Evolutionary conservation across 1,140 invertebrate genomes (phyloP).

Genomic region (Bombus superbus): DNA sequence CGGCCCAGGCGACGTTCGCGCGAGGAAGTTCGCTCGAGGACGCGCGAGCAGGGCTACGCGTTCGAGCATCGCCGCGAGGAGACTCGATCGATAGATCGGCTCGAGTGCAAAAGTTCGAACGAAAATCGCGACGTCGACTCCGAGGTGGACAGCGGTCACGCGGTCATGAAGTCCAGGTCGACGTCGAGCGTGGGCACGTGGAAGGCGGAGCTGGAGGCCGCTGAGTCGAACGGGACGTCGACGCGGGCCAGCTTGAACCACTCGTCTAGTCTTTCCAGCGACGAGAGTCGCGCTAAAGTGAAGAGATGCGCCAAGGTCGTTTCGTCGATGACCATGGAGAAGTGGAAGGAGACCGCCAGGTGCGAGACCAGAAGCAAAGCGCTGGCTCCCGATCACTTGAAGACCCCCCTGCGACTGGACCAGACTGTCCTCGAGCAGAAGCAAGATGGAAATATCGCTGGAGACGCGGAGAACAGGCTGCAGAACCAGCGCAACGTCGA

Average conservation of each 20-base stretch:
- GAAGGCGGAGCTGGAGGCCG: slow-evolving; percentile 65
- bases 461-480: slow-evolving; percentile 55
- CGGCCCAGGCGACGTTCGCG: slow-evolving; percentile 73
- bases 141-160: slow-evolving; percentile 29
- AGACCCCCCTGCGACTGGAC: slow-evolving; percentile 63
- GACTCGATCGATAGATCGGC: slow-evolving; percentile 74
- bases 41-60: slow-evolving; percentile 54
- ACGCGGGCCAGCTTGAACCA: slow-evolving; percentile 36
- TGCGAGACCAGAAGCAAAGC: slow-evolving; percentile 61
- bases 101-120: slow-evolving; percentile 52
- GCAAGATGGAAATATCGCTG: not conserved
- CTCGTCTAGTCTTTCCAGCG: slow-evolving; percentile 52
- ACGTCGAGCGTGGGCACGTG: slow-evolving; percentile 75
- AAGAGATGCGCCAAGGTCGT: slow-evolving; percentile 66
- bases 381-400: slow-evolving; percentile 51
- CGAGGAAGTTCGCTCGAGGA: slow-evolving; percentile 68
- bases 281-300: slow-evolving; percentile 57
- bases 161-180: slow-evolving; percentile 74
- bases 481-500: slow-evolving; percentile 56
- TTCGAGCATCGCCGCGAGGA: slow-evolving; percentile 61
- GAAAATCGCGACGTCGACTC: slow-evolving; percentile 15
- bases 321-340: slow-evolving; percentile 63
- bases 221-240: slow-evolving; percentile 36
- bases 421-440: slow-evolving; percentile 24
- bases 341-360: slow-evolving; percentile 66